Evolutionary conservation across 2,113 vertebrate genomes (phyloP).

Genomic region (Indicator indicator): DNA sequence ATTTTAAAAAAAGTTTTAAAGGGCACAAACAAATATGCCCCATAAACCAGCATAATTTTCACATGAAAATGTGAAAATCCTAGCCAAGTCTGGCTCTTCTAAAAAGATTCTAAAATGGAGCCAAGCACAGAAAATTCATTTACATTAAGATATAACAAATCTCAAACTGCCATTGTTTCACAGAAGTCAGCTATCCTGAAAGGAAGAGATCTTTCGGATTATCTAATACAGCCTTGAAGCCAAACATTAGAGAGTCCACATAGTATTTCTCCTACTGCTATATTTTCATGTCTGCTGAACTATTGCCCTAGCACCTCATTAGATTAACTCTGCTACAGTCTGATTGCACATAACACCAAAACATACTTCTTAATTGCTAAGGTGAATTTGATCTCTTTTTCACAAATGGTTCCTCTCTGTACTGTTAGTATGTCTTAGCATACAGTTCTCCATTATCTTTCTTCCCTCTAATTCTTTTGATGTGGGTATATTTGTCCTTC

Average conservation of each 20-base stretch:
- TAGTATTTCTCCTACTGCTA: background rate
- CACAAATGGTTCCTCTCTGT: background rate
- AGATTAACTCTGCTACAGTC: background rate
- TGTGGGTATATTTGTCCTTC: background rate
- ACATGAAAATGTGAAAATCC: background rate
- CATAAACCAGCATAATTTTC: background rate
- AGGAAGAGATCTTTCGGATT: background rate
- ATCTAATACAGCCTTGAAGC: background rate
- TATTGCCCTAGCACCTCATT: background rate
- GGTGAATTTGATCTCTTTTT: background rate
- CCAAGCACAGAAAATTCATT: background rate
- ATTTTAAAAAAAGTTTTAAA: no score
- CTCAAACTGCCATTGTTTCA: background rate
- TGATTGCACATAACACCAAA: background rate
- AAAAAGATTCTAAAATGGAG: background rate
- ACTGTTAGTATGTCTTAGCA: background rate
- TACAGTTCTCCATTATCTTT: background rate
- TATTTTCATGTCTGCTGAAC: background rate
- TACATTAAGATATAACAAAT: slow-evolving; percentile 52
- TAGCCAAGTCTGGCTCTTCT: slow-evolving; percentile 13
- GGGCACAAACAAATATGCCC: no score
- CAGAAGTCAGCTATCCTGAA: background rate
- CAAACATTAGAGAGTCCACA: background rate
- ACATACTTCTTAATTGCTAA: background rate
- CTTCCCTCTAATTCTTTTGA: background rate